Evolutionary conservation across 2,888 invertebrate genomes (phyloP), one percentile per base, ranked within the genome.

Genomic region (Melangyna quadrimaculata): DNA sequence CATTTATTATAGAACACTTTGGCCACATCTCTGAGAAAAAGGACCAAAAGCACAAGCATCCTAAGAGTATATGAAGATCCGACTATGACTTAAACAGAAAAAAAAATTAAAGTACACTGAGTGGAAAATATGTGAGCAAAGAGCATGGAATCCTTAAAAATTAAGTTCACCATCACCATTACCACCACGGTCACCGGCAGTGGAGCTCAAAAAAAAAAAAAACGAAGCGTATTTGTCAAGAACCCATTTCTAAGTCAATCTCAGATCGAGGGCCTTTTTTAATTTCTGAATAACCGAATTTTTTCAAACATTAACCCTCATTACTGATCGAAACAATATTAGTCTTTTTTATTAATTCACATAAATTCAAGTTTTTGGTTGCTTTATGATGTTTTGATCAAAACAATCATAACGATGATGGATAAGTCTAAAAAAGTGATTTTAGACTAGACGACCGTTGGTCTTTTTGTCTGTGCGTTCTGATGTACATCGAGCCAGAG

Each of bases 101-200:
- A 12, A 35, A 32, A 37, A 51, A 22, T 29, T n/a, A 27, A 35
- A 71, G 59, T 12, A 43, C 43, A 35, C 43, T 72, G 65, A 75
- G 71, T 63, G 48, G 63, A 81, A 75, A 81, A 81, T 80, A 81
- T 81, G 70, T 65, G 80, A 63, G 29, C 48, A 51, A 40, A 53
- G 45, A 73, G 65, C 29, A 65, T 22, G 55, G 57, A 65, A 70
- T 70, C 55, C 48, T 70, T 77, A 57, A 81, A 71, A 75, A 65
- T 59, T 24, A 77, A 81, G 57, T 59, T 59, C 48, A 51, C 74
- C 53, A 61, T 37, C 37, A 37, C 81, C 55, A n/a, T n/a, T n/a
- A 43, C 35, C 57, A 5, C n/a, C n/a, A 32, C 19, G 19, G 24
- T 7, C 32, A 8, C 40, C 57, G 43, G 63, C 67, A 69, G 32